Conservation (phyloP, 1,140 invertebrate genomes). For the Aphaenogaster floridana region DNA sequence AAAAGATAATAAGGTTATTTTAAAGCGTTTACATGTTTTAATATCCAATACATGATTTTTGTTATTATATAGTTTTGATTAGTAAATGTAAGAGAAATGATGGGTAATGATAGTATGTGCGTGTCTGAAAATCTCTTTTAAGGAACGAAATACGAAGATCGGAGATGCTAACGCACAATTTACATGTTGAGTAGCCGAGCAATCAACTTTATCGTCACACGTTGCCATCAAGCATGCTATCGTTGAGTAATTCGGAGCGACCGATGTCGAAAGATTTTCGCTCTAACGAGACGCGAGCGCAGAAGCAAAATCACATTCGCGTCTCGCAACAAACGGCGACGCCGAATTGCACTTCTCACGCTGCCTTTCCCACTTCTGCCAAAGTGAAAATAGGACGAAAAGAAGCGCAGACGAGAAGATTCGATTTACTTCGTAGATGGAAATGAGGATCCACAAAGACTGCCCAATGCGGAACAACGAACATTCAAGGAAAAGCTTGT, state of each 20-base stretch:
- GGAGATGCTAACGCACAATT: conserved; percentile 36
- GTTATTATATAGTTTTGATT: not conserved
- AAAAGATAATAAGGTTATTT: not conserved
- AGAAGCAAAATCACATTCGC: conserved; percentile 48
- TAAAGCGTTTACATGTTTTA: not conserved
- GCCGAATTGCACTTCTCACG: conserved; percentile 51
- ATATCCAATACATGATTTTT: not conserved
- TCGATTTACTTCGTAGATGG: conserved; percentile 41
- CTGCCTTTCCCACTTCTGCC: conserved; percentile 34
- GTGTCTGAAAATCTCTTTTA: not conserved
- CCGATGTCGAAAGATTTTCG: conserved; percentile 51
- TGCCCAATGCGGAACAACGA: conserved; percentile 20
- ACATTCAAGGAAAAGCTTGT: conserved; percentile 25
- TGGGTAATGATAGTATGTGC: not conserved
- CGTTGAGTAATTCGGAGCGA: conserved; percentile 42
- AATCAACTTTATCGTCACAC: conserved; percentile 55
- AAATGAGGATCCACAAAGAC: conserved; percentile 50
- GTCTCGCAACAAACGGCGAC: conserved; percentile 40
- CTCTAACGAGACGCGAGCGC: conserved; percentile 52
- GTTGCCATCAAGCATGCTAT: conserved; percentile 34
- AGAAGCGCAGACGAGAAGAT: conserved; percentile 24
- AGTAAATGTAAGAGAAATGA: not conserved
- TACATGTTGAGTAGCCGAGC: conserved; percentile 35
- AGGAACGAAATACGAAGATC: not conserved
- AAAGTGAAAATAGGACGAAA: conserved; percentile 49